Percentiles rank a stretch among this genome's conserved stretches.
phyloP scores from a whole-genome alignment of 2,113 vertebrate genomes.

The Alethe castanea region DNA sequence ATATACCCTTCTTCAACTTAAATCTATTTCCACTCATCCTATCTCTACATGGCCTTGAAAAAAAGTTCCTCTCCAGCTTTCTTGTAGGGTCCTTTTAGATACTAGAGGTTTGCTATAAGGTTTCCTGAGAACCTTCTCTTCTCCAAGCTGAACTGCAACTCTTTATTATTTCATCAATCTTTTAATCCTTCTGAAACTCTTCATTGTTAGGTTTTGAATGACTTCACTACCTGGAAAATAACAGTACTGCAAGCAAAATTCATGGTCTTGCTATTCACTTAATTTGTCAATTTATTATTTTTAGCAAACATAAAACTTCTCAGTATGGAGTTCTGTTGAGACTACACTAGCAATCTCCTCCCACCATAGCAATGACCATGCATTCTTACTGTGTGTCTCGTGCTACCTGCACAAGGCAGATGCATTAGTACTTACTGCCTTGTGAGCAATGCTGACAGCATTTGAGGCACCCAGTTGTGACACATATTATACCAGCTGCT shows the following conservation, averaged over 20 bases:
- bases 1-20: neutral
- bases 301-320: neutral
- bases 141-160: neutral
- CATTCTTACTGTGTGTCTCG: neutral
- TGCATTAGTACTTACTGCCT: neutral
- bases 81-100: neutral
- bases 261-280: neutral
- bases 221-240: neutral
- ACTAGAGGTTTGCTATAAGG: neutral
- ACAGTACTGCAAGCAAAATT: neutral
- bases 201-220: neutral
- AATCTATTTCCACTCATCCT: neutral
- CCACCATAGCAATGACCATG: fast-evolving
- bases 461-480: neutral
- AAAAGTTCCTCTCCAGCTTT: neutral
- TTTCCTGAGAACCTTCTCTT: neutral
- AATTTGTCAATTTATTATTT: neutral
- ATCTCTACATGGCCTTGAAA: neutral
- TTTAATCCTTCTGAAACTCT: neutral
- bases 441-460: neutral
- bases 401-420: neutral
- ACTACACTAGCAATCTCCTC: neutral
- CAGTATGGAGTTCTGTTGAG: neutral
- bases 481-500: fast-evolving
- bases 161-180: neutral